phyloP scores from a whole-genome alignment of 2,113 vertebrate species.

The Pipa parva region DNA sequence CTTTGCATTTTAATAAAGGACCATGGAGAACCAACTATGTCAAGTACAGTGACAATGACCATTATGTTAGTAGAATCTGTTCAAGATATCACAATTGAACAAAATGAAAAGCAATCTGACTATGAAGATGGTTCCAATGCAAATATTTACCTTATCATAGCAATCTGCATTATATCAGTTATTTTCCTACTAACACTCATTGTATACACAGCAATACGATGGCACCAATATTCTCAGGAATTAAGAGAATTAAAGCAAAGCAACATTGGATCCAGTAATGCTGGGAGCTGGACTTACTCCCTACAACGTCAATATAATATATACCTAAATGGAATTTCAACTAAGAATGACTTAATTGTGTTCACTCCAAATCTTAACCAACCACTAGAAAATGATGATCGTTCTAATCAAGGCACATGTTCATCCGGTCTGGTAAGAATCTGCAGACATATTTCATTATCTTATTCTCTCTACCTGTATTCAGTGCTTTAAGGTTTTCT shows the following conservation, averaged over 20 bases:
- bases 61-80: conserved; percentile 40
- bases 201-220: background rate
- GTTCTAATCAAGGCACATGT: background rate
- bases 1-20: conserved; percentile 54
- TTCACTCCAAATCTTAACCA: background rate
- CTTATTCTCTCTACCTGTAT: no score
- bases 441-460: no score
- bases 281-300: conserved; percentile 15
- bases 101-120: background rate
- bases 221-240: conserved; percentile 1
- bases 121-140: background rate
- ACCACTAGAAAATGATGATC: background rate
- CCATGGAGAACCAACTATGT: conserved; percentile 49
- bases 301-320: background rate
- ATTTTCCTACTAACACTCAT: conserved; percentile 3
- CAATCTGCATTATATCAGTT: background rate
- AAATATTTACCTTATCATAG: conserved; percentile 4
- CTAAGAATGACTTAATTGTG: background rate
- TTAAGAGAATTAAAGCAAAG: background rate
- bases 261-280: background rate
- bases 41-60: conserved; percentile 48
- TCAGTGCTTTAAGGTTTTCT: no score
- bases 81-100: background rate
- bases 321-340: background rate
- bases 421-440: background rate